A percentile compares a stretch with the other conserved stretches of the same genome.
phyloP scores from a whole-genome alignment of 2,113 vertebrate genomes.

The Amblyornis subalaris region DNA sequence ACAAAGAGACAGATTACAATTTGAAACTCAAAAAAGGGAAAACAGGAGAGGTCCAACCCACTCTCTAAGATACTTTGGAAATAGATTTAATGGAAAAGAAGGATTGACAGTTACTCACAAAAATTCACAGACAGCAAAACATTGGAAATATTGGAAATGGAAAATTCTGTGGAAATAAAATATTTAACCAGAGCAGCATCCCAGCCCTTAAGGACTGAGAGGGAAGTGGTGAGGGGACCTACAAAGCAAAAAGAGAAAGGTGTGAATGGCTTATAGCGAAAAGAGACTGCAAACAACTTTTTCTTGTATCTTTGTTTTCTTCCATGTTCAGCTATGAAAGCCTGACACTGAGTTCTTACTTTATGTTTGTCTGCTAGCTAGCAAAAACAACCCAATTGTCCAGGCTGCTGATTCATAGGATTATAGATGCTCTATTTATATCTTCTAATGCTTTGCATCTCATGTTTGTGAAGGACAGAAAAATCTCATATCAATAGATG shows the following conservation, averaged over 20 bases:
- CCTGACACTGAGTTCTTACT: not conserved
- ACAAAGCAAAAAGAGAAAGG: not conserved
- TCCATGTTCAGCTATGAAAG: not conserved
- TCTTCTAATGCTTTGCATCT: not conserved
- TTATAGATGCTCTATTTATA: rapidly evolving
- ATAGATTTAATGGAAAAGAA: not conserved
- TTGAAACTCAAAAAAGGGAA: not conserved
- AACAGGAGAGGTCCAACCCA: not conserved
- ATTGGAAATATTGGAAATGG: not conserved
- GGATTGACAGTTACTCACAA: not conserved
- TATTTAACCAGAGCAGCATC: not conserved
- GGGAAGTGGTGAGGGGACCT: not conserved
- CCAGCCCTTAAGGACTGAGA: not conserved
- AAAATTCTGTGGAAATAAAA: not conserved
- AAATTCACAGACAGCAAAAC: not conserved
- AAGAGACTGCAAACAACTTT: not conserved
- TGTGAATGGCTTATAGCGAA: not conserved
- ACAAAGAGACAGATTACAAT: not conserved
- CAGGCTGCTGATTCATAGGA: not conserved
- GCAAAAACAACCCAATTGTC: not conserved
- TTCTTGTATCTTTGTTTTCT: not conserved
- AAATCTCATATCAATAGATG: not conserved
- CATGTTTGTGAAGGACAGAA: not conserved
- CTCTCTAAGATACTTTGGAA: not conserved
- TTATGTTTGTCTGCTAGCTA: not conserved